phyloP scores from a whole-genome alignment of 1,140 invertebrate species.

The Magallana angulata region DNA sequence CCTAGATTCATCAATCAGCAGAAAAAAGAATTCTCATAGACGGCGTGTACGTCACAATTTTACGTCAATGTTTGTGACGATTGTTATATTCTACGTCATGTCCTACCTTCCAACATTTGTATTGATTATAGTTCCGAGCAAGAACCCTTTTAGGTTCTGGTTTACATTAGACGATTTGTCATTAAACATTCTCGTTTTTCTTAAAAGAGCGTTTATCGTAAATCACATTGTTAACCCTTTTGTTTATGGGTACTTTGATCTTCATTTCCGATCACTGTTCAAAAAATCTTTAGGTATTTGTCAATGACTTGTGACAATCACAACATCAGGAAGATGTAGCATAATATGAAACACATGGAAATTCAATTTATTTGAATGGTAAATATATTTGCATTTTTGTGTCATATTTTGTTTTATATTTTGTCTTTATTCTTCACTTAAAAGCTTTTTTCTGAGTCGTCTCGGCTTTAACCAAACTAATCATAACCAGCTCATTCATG shows the following conservation, averaged over 20 bases:
- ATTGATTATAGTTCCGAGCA: not conserved
- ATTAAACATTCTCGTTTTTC: not conserved
- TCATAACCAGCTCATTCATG: no score
- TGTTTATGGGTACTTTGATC: conserved; percentile 34
- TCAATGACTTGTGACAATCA: no score
- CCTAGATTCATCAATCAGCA: not conserved
- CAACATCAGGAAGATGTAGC: no score
- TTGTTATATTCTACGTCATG: conserved; percentile 17
- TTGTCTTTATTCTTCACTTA: no score
- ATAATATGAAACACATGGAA: no score
- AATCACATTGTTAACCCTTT: conserved; percentile 2
- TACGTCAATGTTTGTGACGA: conserved; percentile 16
- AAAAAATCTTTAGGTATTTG: no score
- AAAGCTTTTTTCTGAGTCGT: no score
- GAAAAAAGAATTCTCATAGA: conserved; percentile 18
- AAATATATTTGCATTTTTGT: no score
- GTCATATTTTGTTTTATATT: no score
- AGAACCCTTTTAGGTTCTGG: not conserved
- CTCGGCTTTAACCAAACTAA: no score
- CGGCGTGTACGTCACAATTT: conserved; percentile 13
- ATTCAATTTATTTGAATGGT: no score
- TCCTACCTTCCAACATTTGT: conserved; percentile 23
- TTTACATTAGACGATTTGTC: not conserved
- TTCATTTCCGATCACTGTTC: not conserved
- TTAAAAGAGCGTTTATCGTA: conserved; percentile 4